Conservation (phyloP, 2,113 vertebrate species). For the Gila orcuttii region DNA sequence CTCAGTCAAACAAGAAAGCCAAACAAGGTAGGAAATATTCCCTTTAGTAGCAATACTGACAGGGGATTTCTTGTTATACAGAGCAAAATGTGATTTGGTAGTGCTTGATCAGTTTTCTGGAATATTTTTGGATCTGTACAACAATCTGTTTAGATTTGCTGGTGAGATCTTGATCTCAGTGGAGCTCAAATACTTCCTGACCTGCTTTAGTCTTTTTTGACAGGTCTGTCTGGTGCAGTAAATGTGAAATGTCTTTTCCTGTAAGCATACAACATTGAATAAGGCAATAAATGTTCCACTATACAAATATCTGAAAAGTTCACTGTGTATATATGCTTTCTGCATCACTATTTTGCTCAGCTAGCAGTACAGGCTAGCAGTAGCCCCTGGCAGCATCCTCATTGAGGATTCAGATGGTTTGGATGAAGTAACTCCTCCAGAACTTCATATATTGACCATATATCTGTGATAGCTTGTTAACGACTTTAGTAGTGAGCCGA, state of each 20-base stretch:
- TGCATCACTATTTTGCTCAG: neutral
- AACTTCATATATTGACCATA: constrained; percentile 12
- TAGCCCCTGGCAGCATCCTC: neutral
- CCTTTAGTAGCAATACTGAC: neutral
- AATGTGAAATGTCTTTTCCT: neutral
- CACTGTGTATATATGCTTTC: neutral
- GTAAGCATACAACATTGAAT: neutral
- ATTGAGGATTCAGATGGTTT: neutral
- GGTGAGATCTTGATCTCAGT: neutral
- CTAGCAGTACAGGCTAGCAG: neutral
- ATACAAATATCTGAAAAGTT: neutral
- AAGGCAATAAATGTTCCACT: neutral
- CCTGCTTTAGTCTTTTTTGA: constrained; percentile 1
- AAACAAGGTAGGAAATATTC: constrained; percentile 28
- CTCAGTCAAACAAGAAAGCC: constrained; percentile 15
- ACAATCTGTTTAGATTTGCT: neutral
- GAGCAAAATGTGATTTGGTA: neutral
- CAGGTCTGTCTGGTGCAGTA: neutral
- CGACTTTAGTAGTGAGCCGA: neutral
- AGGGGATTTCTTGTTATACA: constrained; percentile 15
- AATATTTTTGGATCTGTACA: neutral
- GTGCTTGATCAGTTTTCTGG: neutral
- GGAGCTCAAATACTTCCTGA: neutral
- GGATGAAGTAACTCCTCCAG: neutral
- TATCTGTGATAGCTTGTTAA: neutral